Evolutionary conservation across 2,797 vertebrate species (phyloP).

Genomic region (Botia kubotai): DNA sequence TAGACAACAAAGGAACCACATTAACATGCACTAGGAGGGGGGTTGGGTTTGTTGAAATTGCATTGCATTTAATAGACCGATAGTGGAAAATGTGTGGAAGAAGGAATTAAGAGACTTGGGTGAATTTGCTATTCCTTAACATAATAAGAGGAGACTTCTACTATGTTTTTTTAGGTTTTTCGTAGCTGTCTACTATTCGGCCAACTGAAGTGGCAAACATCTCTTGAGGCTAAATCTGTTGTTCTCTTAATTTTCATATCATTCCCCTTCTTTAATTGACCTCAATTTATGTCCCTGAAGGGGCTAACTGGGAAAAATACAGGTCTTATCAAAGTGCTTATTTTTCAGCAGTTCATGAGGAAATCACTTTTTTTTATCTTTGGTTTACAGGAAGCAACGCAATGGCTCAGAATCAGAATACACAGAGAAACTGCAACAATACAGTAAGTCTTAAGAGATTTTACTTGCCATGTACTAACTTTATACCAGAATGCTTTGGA

Average conservation of each 20-base stretch:
- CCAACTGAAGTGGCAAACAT: conserved; percentile 18
- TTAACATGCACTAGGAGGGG: conserved; percentile 74
- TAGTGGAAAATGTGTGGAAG: conserved; percentile 39
- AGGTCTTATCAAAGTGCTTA: conserved; percentile 28
- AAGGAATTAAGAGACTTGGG: conserved; percentile 41
- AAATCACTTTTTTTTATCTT: conserved; percentile 41
- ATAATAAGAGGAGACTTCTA: neutral
- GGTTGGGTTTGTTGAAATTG: conserved; percentile 34
- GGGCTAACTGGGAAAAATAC: neutral
- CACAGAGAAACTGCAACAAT: conserved; percentile 98
- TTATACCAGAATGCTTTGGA: neutral
- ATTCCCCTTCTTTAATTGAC: conserved; percentile 34
- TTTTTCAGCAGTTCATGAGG: conserved; percentile 9
- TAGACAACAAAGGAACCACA: conserved; percentile 82
- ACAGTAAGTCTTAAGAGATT: conserved; percentile 85
- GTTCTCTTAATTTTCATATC: conserved; percentile 42
- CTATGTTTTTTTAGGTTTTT: conserved; percentile 9
- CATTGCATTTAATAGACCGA: conserved; percentile 43
- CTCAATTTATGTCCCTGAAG: conserved; percentile 38
- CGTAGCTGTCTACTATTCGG: conserved; percentile 3
- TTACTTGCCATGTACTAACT: conserved; percentile 22
- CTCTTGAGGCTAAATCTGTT: conserved; percentile 35
- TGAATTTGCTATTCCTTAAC: conserved; percentile 18
- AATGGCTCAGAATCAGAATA: conserved; percentile 92
- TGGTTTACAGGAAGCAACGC: conserved; percentile 90